Conservation (phyloP, 2,797 vertebrate genomes). For the Pangasius macronema region DNA sequence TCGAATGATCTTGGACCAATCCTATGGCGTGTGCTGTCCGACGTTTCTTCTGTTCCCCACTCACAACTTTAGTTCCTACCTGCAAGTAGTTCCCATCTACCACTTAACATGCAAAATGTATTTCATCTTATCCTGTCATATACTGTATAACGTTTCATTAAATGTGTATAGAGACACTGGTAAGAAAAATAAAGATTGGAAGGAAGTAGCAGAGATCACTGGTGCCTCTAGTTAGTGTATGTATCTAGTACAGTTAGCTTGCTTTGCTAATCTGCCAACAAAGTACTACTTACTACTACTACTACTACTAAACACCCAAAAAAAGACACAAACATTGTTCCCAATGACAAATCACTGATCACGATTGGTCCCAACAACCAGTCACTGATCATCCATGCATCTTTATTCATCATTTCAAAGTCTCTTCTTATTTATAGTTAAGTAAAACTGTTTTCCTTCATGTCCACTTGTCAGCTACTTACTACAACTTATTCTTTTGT, state of each 20-base stretch:
- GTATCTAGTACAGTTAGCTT: neutral
- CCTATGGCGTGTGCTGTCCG: neutral
- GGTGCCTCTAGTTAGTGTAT: neutral
- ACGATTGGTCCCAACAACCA: neutral
- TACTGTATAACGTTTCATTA: neutral
- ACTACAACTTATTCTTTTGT: neutral
- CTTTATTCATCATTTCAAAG: neutral
- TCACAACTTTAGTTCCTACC: neutral
- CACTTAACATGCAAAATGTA: neutral
- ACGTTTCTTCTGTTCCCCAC: neutral
- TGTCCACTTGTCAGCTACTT: neutral
- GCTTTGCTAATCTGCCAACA: neutral
- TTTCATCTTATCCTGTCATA: neutral
- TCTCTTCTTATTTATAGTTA: neutral
- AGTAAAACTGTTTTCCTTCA: neutral
- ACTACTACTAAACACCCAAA: too few relatives aligned
- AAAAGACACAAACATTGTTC: neutral
- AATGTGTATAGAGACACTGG: neutral
- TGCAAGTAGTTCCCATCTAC: neutral
- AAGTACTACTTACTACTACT: too few relatives aligned
- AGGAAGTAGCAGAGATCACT: neutral
- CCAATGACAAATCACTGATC: neutral
- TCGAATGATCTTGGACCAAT: too few relatives aligned
- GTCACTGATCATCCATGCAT: neutral
- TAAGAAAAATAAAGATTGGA: neutral